Conservation (phyloP, 2,797 vertebrate genomes). For the Enteromius trimaculatus region DNA sequence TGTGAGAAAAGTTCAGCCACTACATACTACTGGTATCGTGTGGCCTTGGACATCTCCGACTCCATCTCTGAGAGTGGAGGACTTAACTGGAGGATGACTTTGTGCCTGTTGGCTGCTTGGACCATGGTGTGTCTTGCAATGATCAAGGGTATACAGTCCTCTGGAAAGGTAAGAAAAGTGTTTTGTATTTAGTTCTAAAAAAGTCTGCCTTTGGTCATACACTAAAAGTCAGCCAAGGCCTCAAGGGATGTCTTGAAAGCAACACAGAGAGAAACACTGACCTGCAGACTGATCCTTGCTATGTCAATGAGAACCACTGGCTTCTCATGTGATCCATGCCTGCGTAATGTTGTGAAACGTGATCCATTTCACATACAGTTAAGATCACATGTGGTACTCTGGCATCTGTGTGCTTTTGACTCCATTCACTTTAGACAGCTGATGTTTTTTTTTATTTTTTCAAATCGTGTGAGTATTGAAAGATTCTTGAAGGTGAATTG, state of each 20-base stretch:
- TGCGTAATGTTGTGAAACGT: not conserved
- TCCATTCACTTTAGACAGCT: not conserved
- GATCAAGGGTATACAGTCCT: conserved; percentile 99
- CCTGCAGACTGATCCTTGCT: not conserved
- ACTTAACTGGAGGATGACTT: conserved; percentile 96
- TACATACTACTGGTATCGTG: conserved; percentile 97
- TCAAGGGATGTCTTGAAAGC: not conserved
- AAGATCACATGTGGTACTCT: conserved; percentile 8
- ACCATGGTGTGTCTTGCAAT: conserved; percentile 93
- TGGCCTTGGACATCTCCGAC: conserved; percentile 91
- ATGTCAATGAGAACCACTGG: not conserved
- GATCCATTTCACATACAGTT: not conserved
- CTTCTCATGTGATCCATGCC: conserved; percentile 27
- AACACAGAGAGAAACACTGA: conserved; percentile 12
- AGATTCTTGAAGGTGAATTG: not conserved
- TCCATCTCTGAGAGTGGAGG: conserved; percentile 91
- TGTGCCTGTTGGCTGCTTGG: conserved; percentile 92
- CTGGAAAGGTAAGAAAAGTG: conserved; percentile 87
- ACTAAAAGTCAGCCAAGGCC: not conserved
- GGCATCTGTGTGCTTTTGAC: conserved; percentile 20
- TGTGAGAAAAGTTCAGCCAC: conserved; percentile 97
- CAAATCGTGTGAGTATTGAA: not conserved
- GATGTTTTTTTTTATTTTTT: no score
- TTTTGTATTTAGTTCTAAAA: not conserved
- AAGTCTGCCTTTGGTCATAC: not conserved